Evolutionary conservation across 2,797 vertebrate genomes (phyloP).

Genomic region (Lacerta agilis): DNA sequence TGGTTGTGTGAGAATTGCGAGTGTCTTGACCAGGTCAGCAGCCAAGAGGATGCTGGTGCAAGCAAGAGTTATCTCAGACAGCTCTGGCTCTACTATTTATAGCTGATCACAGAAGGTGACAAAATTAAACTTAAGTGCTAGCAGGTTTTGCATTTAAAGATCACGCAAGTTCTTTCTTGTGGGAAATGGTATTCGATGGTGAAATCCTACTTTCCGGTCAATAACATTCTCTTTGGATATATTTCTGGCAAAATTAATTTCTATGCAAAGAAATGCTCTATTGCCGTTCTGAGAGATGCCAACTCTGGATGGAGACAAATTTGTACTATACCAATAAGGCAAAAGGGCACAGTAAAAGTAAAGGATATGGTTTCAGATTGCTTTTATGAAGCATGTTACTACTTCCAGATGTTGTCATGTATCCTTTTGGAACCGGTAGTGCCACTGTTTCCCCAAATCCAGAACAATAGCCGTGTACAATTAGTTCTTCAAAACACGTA

Average conservation of each 20-base stretch:
- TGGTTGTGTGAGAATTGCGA: background rate
- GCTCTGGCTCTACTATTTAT: constrained; percentile 18
- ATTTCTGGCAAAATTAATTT: background rate
- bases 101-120: constrained; percentile 16
- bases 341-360: background rate
- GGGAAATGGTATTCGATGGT: too few relatives aligned
- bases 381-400: background rate
- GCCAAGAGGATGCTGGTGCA: background rate
- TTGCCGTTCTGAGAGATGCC: background rate
- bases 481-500: background rate
- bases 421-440: too few relatives aligned
- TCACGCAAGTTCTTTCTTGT: background rate
- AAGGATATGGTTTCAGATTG: too few relatives aligned
- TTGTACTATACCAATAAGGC: background rate
- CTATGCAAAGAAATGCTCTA: background rate
- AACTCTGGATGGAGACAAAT: background rate
- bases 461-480: background rate
- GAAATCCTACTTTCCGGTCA: background rate
- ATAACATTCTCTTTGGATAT: background rate
- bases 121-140: background rate
- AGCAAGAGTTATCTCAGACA: background rate
- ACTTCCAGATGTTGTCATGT: background rate
- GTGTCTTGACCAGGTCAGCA: background rate
- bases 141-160: background rate
- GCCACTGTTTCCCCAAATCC: background rate